Evolutionary conservation across 2,888 invertebrate species (phyloP).

Genomic region (Scrobipalpa costella): DNA sequence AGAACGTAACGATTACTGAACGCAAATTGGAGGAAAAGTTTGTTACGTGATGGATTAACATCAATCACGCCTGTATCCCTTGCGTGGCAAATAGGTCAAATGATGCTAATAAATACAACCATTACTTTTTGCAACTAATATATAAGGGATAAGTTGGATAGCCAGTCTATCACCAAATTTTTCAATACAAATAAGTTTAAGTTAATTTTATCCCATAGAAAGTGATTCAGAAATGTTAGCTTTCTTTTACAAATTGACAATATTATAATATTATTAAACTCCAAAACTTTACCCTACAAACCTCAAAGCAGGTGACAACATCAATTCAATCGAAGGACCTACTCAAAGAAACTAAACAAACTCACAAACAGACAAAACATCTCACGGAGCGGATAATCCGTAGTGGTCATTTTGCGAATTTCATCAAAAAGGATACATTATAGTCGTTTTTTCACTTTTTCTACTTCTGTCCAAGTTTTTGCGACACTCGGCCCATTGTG

Average conservation of each 20-base stretch:
- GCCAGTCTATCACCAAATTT: no score
- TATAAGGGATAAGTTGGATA: no score
- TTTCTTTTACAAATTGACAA: background rate
- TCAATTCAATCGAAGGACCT: conserved; percentile 4
- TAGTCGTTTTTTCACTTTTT: no score
- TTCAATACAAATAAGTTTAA: no score
- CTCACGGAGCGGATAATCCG: conserved; percentile 26
- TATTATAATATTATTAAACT: background rate
- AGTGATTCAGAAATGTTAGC: no score
- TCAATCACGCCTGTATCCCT: no score
- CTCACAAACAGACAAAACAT: conserved; percentile 27
- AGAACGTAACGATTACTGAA: background rate
- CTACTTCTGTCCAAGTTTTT: conserved; percentile 24
- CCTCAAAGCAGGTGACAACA: conserved; percentile 20
- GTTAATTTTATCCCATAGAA: no score
- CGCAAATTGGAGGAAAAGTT: no score
- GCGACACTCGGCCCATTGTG: conserved; percentile 39
- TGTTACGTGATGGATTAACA: no score
- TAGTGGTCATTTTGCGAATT: conserved; percentile 50
- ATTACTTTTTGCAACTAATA: no score
- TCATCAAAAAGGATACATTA: background rate
- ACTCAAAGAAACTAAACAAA: conserved; percentile 11
- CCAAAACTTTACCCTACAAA: background rate
- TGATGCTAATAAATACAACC: no score
- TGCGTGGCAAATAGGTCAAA: no score